Evolutionary conservation across 2,888 invertebrate genomes (phyloP), one percentile per base, ranked within the genome.

Genomic region (Dicranocentrus wangi): DNA sequence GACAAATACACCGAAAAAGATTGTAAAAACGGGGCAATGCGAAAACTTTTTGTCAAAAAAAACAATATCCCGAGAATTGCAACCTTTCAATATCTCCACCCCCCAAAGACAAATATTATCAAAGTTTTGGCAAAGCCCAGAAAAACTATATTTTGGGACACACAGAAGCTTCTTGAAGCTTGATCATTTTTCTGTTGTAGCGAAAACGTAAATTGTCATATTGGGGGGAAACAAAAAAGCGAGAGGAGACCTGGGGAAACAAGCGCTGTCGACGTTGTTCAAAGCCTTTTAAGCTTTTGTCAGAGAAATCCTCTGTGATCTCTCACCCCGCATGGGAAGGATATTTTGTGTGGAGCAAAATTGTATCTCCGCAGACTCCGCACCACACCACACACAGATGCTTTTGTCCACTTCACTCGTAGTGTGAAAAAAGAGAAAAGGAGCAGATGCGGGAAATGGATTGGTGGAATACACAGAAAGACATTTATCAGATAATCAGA

Each of bases 401-500:
- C 53, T 68, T 53, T 42, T 69, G 77, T 70, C 69, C 69, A 63
- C 69, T 77, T 69, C 55, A 61, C 61, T 69, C 68, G 15, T 28
- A 51, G 43, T 53, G 61, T 69, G 77, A 66, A 66, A 61, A 61
- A 43, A 42, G 2, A 21, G 23, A 69, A 51, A 60, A 51, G 47
- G 61, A 53, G 23, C 69, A 53, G 69, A 77, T 69, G 69, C 69
- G 77, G 61, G 32, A 77, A 77, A 70, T 69, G 69, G 69, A 77
- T 77, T 69, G 77, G 69, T 60, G 19, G 53, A 68, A 77, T 60
- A 69, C 58, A 77, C 23, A 68, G 47, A 60, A 66, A 66, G 76
- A 68, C 76, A 76, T 76, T 76, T 77, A 77, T 77, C 77, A 77
- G 69, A 77, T 77, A 77, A 77, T 77, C 77, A 68, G 77, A 77